Base-by-base conservation (phyloP, 1,140 invertebrate species). In the Drosophila equinoxialis region DNA sequence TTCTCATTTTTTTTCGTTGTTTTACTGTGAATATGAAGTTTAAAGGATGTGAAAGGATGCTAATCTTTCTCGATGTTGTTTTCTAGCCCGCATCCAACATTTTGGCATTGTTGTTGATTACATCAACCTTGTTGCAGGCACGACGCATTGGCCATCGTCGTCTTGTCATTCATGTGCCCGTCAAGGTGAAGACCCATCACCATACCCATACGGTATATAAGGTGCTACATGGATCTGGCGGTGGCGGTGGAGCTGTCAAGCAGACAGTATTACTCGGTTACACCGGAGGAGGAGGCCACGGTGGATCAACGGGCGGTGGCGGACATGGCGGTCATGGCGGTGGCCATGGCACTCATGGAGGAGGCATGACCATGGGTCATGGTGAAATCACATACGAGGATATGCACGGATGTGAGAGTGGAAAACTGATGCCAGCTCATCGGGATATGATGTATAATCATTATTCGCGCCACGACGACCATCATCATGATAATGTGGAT, bases 381-480 rank as follows among this genome's bases (percentile, higher is more conserved):
- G 87, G 87, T 26, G 82, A 90, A 73, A 80, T 90, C 72, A 87
- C 74, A 64, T 90, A 90, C 67, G 87, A 90, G 78, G 82, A 90
- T 68, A 75, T 76, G 71, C 84, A 89, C 48, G 85, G 74, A 33
- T 89, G 84, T 57, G 85, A 89, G 57, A 89, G 84, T 23, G 84
- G 84, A 45, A 89, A 89, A 41, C 23, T 90, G 65, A 66, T 75
- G 66, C 84, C 85, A 26, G 59, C 59, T 55, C 74, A 77, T 74
- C 74, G 82, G 54, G 90, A 91, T 71, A 87, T 91, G 82, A 61
- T 90, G 60, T 91, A 82, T 73, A 91, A 91, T 91, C 90, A 91
- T 48, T 91, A 78, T 70, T 85, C 85, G 11, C 71, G 90, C 30
- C 84, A 89, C 33, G 85, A 84, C 62, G 35, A 5, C 37, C 37